Evolutionary conservation across 2,797 vertebrate species (phyloP).

Genomic region (Numenius phaeopus): DNA sequence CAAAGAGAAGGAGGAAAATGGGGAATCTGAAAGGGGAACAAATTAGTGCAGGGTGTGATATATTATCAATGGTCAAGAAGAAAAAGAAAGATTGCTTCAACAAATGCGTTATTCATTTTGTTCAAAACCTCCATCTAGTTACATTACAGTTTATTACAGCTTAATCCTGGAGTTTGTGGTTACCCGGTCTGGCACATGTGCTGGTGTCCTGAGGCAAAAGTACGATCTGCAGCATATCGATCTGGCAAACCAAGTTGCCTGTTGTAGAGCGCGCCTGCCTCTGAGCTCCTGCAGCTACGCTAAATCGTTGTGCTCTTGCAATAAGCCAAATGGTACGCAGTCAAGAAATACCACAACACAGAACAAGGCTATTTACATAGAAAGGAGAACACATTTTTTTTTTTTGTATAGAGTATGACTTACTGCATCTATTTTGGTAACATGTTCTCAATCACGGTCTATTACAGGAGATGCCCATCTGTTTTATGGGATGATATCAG

Average conservation of each 20-base stretch:
- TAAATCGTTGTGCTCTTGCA: not conserved
- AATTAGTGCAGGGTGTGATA: not conserved
- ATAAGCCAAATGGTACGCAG: not conserved
- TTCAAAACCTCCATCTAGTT: not conserved
- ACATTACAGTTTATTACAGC: not conserved
- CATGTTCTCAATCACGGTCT: not conserved
- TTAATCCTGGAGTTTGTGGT: not conserved
- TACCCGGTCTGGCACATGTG: not conserved
- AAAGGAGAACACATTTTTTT: not conserved
- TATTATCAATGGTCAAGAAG: not conserved
- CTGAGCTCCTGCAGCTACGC: not conserved
- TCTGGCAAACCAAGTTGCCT: not conserved
- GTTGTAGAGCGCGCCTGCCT: not conserved
- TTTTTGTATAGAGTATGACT: not conserved
- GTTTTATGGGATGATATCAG: not conserved
- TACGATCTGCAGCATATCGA: not conserved
- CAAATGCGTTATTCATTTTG: not conserved
- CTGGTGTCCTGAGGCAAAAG: not conserved
- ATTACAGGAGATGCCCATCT: not conserved
- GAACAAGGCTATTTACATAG: not conserved
- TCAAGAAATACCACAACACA: not conserved
- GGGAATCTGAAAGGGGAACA: not conserved
- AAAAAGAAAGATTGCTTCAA: not conserved
- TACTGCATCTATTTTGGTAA: not conserved
- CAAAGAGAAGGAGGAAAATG: not conserved